These are phyloP conservation scores for Penelope pileata DNA, from an alignment of 2,113 vertebrate genomes.

Conservation along the genomic window DNA sequence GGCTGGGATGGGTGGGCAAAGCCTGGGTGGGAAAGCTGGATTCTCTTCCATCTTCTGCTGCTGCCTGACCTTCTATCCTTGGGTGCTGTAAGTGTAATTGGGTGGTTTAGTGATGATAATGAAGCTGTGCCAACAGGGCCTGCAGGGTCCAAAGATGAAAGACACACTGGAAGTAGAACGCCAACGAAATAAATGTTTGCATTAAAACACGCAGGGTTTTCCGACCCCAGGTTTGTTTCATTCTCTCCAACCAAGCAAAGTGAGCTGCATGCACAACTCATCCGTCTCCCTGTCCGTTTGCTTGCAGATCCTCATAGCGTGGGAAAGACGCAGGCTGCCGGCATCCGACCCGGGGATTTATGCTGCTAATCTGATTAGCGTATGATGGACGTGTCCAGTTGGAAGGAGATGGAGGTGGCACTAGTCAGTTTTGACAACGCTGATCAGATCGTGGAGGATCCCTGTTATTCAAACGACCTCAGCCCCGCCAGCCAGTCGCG, in stretches of 20 bases:
- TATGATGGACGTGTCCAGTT: slow-evolving; percentile 79
- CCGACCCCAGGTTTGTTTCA: not conserved
- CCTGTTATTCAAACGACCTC: slow-evolving; percentile 77
- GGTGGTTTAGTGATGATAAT: not conserved
- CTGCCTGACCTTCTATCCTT: not conserved
- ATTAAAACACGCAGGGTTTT: not conserved
- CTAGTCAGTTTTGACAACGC: slow-evolving; percentile 88
- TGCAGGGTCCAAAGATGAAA: not conserved
- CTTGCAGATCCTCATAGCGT: slow-evolving; percentile 65
- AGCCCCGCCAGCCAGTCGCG: slow-evolving; percentile 50
- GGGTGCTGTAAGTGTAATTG: not conserved
- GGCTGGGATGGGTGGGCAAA: not conserved
- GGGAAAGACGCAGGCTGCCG: slow-evolving; percentile 6
- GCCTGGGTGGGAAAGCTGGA: not conserved
- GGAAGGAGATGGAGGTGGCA: slow-evolving; percentile 91
- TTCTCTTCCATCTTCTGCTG: not conserved
- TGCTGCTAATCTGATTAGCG: slow-evolving; percentile 54
- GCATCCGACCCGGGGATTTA: slow-evolving; percentile 41
- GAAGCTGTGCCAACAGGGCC: not conserved
- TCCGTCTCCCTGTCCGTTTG: slow-evolving; percentile 20
- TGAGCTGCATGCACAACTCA: not conserved
- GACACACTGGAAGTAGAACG: not conserved
- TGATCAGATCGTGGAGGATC: slow-evolving; percentile 84
- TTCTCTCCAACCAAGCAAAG: not conserved
- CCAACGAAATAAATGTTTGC: not conserved